Percentiles rank a stretch among this genome's conserved stretches.
Evolutionary conservation across 2,113 vertebrate genomes (phyloP).

Genomic region (human (Homo sapiens)): GRCh38 chr2:24429001-24429500

Average conservation of each 20-base stretch:
- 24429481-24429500: not conserved
- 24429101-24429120: slow-evolving; percentile 13
- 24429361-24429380: slow-evolving; percentile 57
- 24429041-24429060: slow-evolving; percentile 11
- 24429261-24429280: not conserved
- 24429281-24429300: not conserved
- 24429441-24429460: not conserved
- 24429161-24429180: slow-evolving; percentile 1
- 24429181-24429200: not conserved
- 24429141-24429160: not conserved
- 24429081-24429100: slow-evolving; percentile 24
- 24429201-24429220: not conserved
- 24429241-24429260: not conserved
- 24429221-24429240: not conserved
- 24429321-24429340: slow-evolving; percentile 55
- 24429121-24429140: slow-evolving; percentile 28
- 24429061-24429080: slow-evolving; percentile 2
- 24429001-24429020: no score
- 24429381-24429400: slow-evolving; percentile 49
- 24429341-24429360: slow-evolving; percentile 57
- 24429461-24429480: not conserved
- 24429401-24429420: slow-evolving; percentile 49
- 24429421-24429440: slow-evolving; percentile 50
- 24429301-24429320: slow-evolving; percentile 58
- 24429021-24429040: no score